Conservation (phyloP, 1,140 invertebrate genomes). For the Bombyx mandarina region DNA sequence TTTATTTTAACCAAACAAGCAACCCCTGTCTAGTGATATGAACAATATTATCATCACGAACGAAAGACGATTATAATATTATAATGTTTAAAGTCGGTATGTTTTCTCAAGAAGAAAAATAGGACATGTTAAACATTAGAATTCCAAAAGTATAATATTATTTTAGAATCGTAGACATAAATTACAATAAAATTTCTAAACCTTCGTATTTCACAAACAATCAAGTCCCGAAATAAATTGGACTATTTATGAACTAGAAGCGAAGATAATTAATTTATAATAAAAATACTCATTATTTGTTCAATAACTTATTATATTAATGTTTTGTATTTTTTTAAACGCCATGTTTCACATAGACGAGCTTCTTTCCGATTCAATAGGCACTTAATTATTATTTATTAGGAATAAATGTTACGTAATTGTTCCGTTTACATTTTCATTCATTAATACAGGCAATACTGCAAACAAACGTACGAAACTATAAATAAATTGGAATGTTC, state of each 20-base stretch:
- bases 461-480: background rate
- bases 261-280: too few relatives aligned
- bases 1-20: constrained; percentile 1
- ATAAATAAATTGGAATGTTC: constrained; percentile 37
- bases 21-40: background rate
- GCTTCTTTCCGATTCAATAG: constrained; percentile 14
- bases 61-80: background rate
- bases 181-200: too few relatives aligned
- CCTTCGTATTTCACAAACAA: too few relatives aligned
- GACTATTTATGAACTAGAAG: too few relatives aligned
- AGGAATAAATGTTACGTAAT: too few relatives aligned
- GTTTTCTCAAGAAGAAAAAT: constrained; percentile 8
- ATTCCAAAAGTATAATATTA: background rate
- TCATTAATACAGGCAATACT: background rate
- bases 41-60: background rate
- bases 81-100: constrained; percentile 10
- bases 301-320: too few relatives aligned
- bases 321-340: background rate
- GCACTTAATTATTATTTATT: constrained; percentile 14
- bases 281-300: too few relatives aligned
- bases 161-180: background rate
- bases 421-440: too few relatives aligned
- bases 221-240: too few relatives aligned
- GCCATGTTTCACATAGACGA: constrained; percentile 15
- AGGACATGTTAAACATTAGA: constrained; percentile 9